Evolutionary conservation across 1,140 invertebrate species (phyloP).

Genomic region (Lanistes nyassanus): DNA sequence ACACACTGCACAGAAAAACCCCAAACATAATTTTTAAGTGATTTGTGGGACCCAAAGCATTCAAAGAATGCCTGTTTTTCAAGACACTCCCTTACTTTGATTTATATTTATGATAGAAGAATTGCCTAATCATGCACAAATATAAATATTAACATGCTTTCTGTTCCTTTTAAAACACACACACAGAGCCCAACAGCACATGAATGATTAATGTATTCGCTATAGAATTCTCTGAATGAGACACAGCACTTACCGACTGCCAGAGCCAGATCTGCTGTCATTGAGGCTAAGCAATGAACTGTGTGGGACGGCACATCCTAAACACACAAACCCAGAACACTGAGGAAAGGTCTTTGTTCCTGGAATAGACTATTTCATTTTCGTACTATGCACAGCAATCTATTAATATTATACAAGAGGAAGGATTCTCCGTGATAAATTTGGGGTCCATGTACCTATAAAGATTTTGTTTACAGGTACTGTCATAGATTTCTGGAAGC

Average conservation of each 20-base stretch:
- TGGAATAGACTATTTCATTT: neutral
- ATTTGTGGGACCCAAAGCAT: neutral
- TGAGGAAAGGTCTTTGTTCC: neutral
- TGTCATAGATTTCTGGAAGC: too few relatives aligned
- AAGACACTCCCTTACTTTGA: too few relatives aligned
- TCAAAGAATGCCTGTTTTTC: too few relatives aligned
- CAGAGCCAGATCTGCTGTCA: neutral
- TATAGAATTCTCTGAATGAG: neutral
- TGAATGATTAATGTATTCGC: neutral
- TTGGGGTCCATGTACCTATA: too few relatives aligned
- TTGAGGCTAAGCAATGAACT: neutral
- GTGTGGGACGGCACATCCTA: slow-evolving; percentile 5
- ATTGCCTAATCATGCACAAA: too few relatives aligned
- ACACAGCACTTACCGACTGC: neutral
- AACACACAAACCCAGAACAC: slow-evolving; percentile 2
- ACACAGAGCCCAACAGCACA: neutral
- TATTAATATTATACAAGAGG: neutral
- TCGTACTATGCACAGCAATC: neutral
- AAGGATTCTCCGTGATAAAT: neutral
- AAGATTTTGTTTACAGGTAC: too few relatives aligned
- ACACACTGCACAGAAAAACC: too few relatives aligned
- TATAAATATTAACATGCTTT: neutral
- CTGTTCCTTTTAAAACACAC: neutral
- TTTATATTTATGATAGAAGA: too few relatives aligned
- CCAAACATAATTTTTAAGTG: neutral